Base-by-base conservation (phyloP, 1,140 invertebrate species). In the Cherax destructor region DNA sequence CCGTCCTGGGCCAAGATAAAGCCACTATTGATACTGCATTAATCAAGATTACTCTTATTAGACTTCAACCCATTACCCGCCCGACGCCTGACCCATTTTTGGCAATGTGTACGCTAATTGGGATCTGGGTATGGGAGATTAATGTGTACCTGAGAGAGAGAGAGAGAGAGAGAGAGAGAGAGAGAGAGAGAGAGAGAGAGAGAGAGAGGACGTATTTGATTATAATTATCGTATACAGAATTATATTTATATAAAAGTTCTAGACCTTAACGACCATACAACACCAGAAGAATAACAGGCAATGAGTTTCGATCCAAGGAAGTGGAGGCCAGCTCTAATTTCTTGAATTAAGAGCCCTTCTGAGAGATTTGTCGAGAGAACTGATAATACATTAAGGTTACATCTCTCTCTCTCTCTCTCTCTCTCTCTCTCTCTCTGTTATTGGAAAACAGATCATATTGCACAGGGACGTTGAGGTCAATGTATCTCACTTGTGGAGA, bases 371-470 rank as follows among this genome's bases (percentile, higher is more conserved):
- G 30, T 41, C 2, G 30, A 41, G 30, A 41, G n/a, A 24, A 30
- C 69, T 74, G 69, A 7, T 74, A 74, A 74, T 24, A 30, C 30
- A 74, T 10, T 74, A 74, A 74, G 69, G n/a, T 74, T 74, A 74
- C 30, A 7, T 74, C 2, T 41, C 30, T 41, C 65, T 69, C 65
- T 69, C 24, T 74, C n/a, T 30, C 69, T 30, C 69, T 30, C n/a
- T n/a, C n/a, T n/a, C n/a, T n/a, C n/a, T n/a, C n/a, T n/a, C n/a
- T 24, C n/a, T 10, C 69, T 9, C 1, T 6, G 6, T 74, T 30
- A 30, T 7, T n/a, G 69, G 30, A 74, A 30, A 74, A 74, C 30
- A 74, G 24, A 74, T 6, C 24, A 7, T 4, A 74, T 3, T 74
- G n/a, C 21, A 7, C 1, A 30, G n/a, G 69, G 69, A 30, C 6